Conservation (phyloP, 2,888 invertebrate species). For the Meta bourneti region DNA sequence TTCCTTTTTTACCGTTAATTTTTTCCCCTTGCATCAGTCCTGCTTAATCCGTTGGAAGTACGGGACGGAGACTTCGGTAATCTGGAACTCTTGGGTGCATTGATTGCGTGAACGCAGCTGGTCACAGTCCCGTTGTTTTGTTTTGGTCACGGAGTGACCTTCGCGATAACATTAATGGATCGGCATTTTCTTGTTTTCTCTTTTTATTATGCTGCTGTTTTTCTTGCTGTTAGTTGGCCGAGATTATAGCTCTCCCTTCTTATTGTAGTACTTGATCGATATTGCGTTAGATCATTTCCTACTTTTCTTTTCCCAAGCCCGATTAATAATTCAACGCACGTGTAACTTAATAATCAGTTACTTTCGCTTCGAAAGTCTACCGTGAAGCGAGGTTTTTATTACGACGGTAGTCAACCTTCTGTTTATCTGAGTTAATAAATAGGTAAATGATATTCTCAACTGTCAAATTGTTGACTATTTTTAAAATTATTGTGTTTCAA, state of each 20-base stretch:
- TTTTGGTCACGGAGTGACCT: conserved; percentile 46
- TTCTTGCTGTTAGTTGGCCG: not conserved
- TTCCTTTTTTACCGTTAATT: not conserved
- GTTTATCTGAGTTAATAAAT: no score
- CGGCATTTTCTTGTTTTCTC: conserved; percentile 1
- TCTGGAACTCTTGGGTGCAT: conserved; percentile 40
- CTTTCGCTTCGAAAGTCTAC: not conserved
- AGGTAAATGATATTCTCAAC: no score
- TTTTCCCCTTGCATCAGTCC: conserved; percentile 2
- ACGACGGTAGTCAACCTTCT: no score
- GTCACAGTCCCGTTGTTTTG: conserved; percentile 30
- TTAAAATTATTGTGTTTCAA: no score
- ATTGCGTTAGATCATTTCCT: not conserved
- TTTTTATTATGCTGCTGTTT: conserved; percentile 12
- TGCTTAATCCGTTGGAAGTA: conserved; percentile 39
- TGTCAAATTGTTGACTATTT: no score
- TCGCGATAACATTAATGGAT: conserved; percentile 50
- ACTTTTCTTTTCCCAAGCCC: not conserved
- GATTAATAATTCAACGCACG: conserved; percentile 1
- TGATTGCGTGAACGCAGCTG: conserved; percentile 51
- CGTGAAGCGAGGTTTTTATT: no score
- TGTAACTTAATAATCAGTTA: not conserved
- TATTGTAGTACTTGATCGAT: not conserved
- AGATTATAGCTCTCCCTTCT: conserved; percentile 17
- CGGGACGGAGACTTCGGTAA: conserved; percentile 15